These are phyloP conservation scores for Chiridota heheva DNA, from an alignment of 35 echinoderm and acorn worm species.

Conservation along the genomic window DNA sequence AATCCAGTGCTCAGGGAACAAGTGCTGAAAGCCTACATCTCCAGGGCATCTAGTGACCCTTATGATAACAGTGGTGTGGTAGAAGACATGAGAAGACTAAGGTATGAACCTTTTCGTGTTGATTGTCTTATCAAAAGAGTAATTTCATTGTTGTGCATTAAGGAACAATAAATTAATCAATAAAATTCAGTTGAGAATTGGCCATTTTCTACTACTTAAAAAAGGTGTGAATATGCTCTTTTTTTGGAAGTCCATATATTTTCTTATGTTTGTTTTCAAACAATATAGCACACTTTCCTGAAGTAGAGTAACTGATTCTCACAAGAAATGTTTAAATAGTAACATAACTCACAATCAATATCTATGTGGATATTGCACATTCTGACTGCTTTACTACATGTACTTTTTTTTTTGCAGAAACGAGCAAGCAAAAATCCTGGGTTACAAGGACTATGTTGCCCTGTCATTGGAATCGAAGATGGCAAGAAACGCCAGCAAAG, in stretches of 20 bases:
- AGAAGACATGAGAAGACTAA: conserved; percentile 82
- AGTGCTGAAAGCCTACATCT: conserved; percentile 66
- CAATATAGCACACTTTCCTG: too few species aligned
- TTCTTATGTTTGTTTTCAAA: too few species aligned
- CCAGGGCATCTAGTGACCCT: conserved; percentile 65
- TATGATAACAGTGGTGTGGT: conserved; percentile 70
- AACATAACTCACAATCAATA: not conserved
- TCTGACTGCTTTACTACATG: not conserved
- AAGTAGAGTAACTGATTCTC: too few species aligned
- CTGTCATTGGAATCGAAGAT: conserved; percentile 84
- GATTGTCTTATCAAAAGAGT: not conserved
- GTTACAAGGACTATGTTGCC: conserved; percentile 76
- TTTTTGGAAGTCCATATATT: too few species aligned
- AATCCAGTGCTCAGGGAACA: conserved; percentile 64
- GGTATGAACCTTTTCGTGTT: conserved; percentile 49
- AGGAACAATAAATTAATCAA: not conserved
- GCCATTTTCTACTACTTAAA: too few species aligned
- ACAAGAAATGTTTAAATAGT: too few species aligned
- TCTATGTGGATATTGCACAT: not conserved
- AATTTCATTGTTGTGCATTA: not conserved
- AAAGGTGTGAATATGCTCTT: too few species aligned
- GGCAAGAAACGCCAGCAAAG: conserved; percentile 73
- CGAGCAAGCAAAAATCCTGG: conserved; percentile 70
- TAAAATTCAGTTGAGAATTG: too few species aligned
- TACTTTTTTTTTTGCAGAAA: conserved; percentile 32